Base-by-base conservation (phyloP, 1,140 invertebrate genomes). In the Mactra quadrangularis region DNA sequence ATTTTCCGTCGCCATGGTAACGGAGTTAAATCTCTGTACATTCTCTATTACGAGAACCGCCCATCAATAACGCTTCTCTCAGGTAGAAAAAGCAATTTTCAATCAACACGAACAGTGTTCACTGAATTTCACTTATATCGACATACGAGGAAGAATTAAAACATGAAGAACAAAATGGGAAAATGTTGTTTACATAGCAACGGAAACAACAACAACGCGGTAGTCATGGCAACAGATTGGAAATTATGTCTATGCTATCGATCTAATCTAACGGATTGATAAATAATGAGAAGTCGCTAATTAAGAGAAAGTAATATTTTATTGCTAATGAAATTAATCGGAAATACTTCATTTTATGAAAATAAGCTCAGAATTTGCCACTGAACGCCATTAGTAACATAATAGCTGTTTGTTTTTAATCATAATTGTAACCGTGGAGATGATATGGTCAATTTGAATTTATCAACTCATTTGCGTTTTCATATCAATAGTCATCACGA, bases 1-100 rank as follows among this genome's bases (percentile, higher is more conserved):
- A 7, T 41, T 66, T 66, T 66, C 45, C 41, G 62, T 66, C 45
- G 13, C 62, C 62, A 66, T 66, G 38, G 31, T 35, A 66, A 66
- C 62, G 17, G 22, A 45, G 22, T 33, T 11, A 66, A 66, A n/a
- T 41, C 62, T 29, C 38, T 3, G 62, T 25, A 66, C 27, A 41
- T 66, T 66, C 29, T 38, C 62, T 35, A 27, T 41, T 41, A 41
- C 27, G 62, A 45, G 45, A 22, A 66, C 38, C 33, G 3, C 7
- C 45, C 62, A 66, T 66, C 62, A 47, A 66, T 66, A 66, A 66
- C 13, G 7, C 2, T 45, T 33, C n/a, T 33, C 62, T 45, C 62
- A 66, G 62, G 62, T 66, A 66, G 25, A 66, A 45, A 4, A 29
- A 27, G 17, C 22, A 38, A 66, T 66, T 66, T 66, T 38, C n/a